phyloP scores from a whole-genome alignment of 2,888 invertebrate genomes.

The Athalia cordata region DNA sequence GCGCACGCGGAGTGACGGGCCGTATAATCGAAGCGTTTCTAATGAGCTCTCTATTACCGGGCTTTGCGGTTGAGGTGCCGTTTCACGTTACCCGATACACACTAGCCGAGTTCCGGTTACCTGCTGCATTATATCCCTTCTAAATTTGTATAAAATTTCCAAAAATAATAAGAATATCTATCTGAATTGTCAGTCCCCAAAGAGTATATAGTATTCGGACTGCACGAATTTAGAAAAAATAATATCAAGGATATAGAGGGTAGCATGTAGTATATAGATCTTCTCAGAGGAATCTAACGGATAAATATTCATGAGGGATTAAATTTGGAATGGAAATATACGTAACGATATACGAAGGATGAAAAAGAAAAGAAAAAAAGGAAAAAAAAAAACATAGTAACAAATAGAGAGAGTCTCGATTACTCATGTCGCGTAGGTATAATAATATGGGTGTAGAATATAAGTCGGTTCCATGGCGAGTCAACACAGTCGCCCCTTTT shows the following conservation, averaged over 20 bases:
- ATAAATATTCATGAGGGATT: slow-evolving; percentile 68
- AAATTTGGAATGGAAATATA: slow-evolving; percentile 57
- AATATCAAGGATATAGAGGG: neutral
- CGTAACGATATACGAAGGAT: slow-evolving; percentile 18
- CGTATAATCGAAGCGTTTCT: slow-evolving; percentile 43
- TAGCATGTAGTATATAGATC: neutral
- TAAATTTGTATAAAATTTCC: too few relatives aligned
- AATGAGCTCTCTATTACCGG: slow-evolving; percentile 44
- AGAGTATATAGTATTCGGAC: too few relatives aligned
- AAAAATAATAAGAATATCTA: too few relatives aligned
- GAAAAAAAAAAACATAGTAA: slow-evolving; percentile 42
- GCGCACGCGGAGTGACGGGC: slow-evolving; percentile 39
- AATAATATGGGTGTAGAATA: too few relatives aligned
- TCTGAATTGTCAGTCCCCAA: too few relatives aligned
- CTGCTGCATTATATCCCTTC: too few relatives aligned
- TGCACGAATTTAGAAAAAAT: neutral
- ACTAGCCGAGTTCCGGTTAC: neutral
- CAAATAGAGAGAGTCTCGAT: slow-evolving; percentile 60
- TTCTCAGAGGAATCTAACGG: slow-evolving; percentile 10
- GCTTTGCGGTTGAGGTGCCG: slow-evolving; percentile 14
- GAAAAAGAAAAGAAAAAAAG: slow-evolving; percentile 50
- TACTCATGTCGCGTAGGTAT: slow-evolving; percentile 60
- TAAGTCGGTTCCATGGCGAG: neutral
- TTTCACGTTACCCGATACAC: slow-evolving; percentile 12
- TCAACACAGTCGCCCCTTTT: slow-evolving; percentile 11